Evolutionary conservation across 2,113 vertebrate species (phyloP).

Genomic region (Formicarius rufipectus): DNA sequence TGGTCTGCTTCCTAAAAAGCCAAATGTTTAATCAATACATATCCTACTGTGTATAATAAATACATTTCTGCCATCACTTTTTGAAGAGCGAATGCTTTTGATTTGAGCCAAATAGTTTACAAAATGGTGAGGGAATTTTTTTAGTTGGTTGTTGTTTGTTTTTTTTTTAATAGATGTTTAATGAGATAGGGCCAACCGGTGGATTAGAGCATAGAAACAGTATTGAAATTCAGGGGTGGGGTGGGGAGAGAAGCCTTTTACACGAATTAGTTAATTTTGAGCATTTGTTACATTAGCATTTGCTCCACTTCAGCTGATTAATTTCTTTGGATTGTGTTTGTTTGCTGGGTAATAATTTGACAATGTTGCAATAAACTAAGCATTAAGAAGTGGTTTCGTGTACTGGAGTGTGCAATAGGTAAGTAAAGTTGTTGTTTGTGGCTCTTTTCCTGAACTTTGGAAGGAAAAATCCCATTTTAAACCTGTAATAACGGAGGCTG

Average conservation of each 20-base stretch:
- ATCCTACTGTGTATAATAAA: slow-evolving; percentile 47
- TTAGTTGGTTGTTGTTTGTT: background rate
- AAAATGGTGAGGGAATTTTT: slow-evolving; percentile 18
- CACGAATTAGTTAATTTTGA: slow-evolving; percentile 37
- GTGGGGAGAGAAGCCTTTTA: background rate
- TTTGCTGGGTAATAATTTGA: slow-evolving; percentile 22
- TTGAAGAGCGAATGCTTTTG: slow-evolving; percentile 42
- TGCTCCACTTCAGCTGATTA: background rate
- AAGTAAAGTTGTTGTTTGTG: slow-evolving; percentile 33
- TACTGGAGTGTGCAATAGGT: background rate
- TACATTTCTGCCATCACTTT: slow-evolving; percentile 44
- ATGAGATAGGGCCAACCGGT: background rate
- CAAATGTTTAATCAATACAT: slow-evolving; percentile 64
- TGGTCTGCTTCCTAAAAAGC: slow-evolving; percentile 61
- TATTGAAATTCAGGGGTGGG: background rate
- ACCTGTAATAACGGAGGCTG: background rate
- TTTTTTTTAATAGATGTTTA: slow-evolving; percentile 12
- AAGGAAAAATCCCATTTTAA: slow-evolving; percentile 48
- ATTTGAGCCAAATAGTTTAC: slow-evolving; percentile 39
- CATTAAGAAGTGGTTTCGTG: background rate
- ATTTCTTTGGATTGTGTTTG: slow-evolving; percentile 28
- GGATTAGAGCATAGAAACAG: background rate
- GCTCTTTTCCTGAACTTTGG: slow-evolving; percentile 51
- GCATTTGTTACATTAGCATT: slow-evolving; percentile 50
- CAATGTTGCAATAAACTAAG: slow-evolving; percentile 6